Base-by-base conservation (phyloP, 1,140 invertebrate genomes). In the Drosophila truncata region DNA sequence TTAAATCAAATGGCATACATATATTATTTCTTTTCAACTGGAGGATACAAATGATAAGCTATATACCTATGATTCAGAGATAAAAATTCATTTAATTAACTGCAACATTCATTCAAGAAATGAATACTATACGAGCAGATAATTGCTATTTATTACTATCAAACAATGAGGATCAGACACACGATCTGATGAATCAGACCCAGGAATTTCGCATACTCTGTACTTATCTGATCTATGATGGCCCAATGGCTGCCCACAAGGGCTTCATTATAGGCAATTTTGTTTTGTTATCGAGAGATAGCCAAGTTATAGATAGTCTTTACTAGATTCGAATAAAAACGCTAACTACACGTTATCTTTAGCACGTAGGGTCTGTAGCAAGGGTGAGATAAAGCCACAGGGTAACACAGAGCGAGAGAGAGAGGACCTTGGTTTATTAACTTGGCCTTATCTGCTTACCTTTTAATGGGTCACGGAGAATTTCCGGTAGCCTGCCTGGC, bases 401-500 rank as follows among this genome's bases (percentile, higher is more conserved):
- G 41, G 11, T 7, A 23, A 18, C 16, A 10, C 4, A 49, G 16
- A 11, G 23, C 50, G 13, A 20, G 23, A 9, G 47, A 5, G 37
- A 46, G 61, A 75, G 71, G 61, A 77, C 74, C 74, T 77, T 66
- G 44, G 33, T 55, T 52, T 60, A 59, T 55, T 77, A 66, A 58
- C 44, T 67, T 62, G 39, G 46, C 59, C 70, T 83, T 83, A 83
- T 83, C 76, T 74, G 47, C 41, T 41, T 33, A 35, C 65, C 46
- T 27, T 27, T 55, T 50, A 67, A 50, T 81, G 42, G 39, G 35
- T 76, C 62, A 60, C 44, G n/a, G n/a, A 35, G 62, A 66, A 78
- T 85, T 86, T 85, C 82, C 82, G 82, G 74, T 74, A 66, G 78
- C 57, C 39, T 49, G 78, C 57, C 39, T 49, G 23, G 54, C 57